These are phyloP conservation scores for Hermatobates lingyangjiaoensis DNA, from an alignment of 1,140 invertebrate species.

Conservation along the genomic window DNA sequence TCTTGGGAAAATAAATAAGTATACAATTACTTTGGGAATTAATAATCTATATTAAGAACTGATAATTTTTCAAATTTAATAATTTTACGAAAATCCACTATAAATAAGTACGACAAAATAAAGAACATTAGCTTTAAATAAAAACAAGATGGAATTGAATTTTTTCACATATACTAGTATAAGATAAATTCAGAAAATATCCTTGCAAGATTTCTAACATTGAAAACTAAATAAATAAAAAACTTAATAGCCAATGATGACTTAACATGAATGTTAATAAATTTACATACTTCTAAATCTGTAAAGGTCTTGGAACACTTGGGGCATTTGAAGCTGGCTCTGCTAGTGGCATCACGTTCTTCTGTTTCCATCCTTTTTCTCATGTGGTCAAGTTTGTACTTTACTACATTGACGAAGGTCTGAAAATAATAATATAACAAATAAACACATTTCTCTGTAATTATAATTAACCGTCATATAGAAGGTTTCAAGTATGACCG, in stretches of 20 bases:
- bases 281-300: constrained; percentile 43
- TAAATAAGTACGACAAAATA: no score
- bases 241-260: neutral
- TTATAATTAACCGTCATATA: neutral
- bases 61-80: no score
- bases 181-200: no score
- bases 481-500: neutral
- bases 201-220: no score
- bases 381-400: constrained; percentile 92
- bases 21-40: no score
- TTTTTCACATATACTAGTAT: no score
- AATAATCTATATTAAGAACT: no score
- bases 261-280: neutral
- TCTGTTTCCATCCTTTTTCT: constrained; percentile 86
- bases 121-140: no score
- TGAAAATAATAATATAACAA: constrained; percentile 20
- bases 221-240: no score
- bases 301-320: constrained; percentile 81
- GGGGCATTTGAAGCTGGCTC: constrained; percentile 87
- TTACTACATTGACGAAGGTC: constrained; percentile 91
- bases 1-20: no score
- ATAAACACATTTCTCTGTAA: constrained; percentile 4
- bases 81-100: no score
- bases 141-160: no score
- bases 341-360: constrained; percentile 79